phyloP scores from a whole-genome alignment of 1,140 invertebrate species.

The Leptinotarsa defecta region DNA sequence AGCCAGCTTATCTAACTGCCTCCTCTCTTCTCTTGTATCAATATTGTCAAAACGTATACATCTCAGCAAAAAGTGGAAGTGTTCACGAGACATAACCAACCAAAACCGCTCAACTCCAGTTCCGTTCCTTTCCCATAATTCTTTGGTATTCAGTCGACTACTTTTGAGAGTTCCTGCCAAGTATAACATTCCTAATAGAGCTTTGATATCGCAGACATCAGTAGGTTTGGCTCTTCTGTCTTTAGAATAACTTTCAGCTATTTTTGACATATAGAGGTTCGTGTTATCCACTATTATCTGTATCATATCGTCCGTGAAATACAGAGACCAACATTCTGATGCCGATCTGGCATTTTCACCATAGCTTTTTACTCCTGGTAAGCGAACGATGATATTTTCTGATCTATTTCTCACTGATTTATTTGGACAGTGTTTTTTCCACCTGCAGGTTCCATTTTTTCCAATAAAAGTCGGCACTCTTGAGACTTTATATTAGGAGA shows the following conservation, averaged over 20 bases:
- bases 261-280: neutral
- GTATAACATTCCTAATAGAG: slow-evolving; percentile 19
- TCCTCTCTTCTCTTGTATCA: neutral
- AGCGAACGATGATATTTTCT: slow-evolving; percentile 14
- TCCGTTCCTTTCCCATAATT: neutral
- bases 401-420: neutral
- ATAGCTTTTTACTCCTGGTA: neutral
- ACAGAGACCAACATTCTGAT: slow-evolving; percentile 14
- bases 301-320: slow-evolving; percentile 20
- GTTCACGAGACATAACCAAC: slow-evolving; percentile 19
- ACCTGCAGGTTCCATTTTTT: slow-evolving; percentile 10
- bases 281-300: neutral
- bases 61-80: neutral
- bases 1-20: neutral
- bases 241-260: slow-evolving; percentile 1
- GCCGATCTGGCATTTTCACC: neutral
- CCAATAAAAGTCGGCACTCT: neutral
- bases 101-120: neutral
- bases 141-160: slow-evolving; percentile 5
- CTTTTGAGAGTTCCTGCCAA: slow-evolving; percentile 8
- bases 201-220: slow-evolving; percentile 4
- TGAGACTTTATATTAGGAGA: neutral
- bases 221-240: slow-evolving; percentile 18
- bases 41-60: neutral
- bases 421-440: slow-evolving; percentile 16